Base-by-base conservation (phyloP, 1,140 invertebrate genomes). In the Sycophila sp. region DNA sequence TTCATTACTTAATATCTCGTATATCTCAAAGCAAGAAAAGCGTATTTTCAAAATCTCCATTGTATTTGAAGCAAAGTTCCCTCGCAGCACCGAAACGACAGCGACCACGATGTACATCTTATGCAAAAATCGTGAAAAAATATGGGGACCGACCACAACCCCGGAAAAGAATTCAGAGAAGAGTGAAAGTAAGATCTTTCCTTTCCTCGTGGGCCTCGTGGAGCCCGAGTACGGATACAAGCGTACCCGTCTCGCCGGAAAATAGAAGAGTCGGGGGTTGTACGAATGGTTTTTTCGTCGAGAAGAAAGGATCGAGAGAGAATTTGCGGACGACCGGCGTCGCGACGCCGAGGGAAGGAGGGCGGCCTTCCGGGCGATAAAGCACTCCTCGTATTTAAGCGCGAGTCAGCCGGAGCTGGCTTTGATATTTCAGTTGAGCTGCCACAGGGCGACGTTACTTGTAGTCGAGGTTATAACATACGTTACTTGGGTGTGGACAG, bases 231-330 rank as follows among this genome's bases (percentile, higher is more conserved):
- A 36, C 49, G 15, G 26, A 32, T 19, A 36, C 15, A 24, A 59
- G 65, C 47, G 34, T 22, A 2, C n/a, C n/a, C 64, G 36, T 7
- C 49, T 26, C 40, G 26, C 1, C 42, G 13, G 26, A 15, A 58
- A 58, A 58, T 67, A 58, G 58, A 67, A 45, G 64, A 5, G 17
- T 47, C 13, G 53, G 22, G 8, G 63, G 34, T 38, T 13, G 49
- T 4, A 22, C 5, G 45, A 19, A 42, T 24, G 13, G 30, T n/a
- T 49, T 68, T 59, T 24, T 34, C 42, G 30, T 17, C 34, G 26
- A 40, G 26, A 42, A 36, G 38, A 45, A 67, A 47, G 22, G 64
- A 47, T 56, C n/a, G 22, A 30, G 22, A 56, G 53, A 13, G 19
- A 58, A 47, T 55, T 42, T 56, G 51, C 32, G 62, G 42, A 15